Evolutionary conservation across 2,888 invertebrate species (phyloP).

Genomic region (Chironomus riparius): DNA sequence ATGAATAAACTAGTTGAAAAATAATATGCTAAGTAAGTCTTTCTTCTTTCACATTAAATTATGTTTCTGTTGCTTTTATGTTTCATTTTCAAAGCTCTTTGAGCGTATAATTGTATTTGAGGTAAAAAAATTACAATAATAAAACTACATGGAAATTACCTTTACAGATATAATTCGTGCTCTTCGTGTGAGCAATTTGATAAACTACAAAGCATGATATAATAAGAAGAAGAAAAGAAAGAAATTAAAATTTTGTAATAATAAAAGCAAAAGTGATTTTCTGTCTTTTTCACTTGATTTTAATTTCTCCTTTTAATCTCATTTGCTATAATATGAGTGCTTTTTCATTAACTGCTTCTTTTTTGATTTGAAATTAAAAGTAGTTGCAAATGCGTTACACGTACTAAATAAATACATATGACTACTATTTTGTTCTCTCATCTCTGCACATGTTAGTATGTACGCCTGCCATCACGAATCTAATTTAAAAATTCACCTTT

Average conservation of each 20-base stretch:
- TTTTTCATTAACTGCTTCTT: neutral
- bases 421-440: neutral
- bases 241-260: neutral
- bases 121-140: neutral
- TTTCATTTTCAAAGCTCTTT: slow-evolving; percentile 24
- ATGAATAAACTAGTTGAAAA: neutral
- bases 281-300: neutral
- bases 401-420: neutral
- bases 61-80: neutral
- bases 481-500: slow-evolving; percentile 13
- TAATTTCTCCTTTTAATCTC: neutral
- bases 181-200: neutral
- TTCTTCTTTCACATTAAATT: neutral
- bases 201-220: neutral
- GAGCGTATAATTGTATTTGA: slow-evolving; percentile 25
- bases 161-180: slow-evolving; percentile 1
- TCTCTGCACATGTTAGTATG: too few species aligned
- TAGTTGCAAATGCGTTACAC: neutral
- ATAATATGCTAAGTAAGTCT: slow-evolving; percentile 9
- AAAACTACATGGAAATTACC: neutral
- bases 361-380: slow-evolving; percentile 20
- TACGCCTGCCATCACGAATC: neutral
- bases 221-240: neutral
- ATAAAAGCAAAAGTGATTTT: slow-evolving; percentile 13
- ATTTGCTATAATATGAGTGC: neutral